Evolutionary conservation across 35 echinoderm and acorn worm species (phyloP).

Genomic region (Patiria miniata): DNA sequence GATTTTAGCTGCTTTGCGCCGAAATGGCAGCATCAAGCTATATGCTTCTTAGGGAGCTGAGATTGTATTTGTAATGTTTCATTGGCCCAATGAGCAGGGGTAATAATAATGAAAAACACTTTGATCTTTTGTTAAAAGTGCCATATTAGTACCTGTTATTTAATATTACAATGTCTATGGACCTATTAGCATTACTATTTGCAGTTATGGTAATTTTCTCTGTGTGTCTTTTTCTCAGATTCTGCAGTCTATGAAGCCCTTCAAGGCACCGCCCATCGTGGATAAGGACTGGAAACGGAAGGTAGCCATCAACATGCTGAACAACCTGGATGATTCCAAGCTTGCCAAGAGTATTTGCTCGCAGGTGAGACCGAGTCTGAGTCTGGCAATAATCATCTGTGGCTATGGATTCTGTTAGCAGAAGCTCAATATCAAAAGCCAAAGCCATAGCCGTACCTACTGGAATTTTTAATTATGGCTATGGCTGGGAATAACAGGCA

Average conservation of each 20-base stretch:
- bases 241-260: slow-evolving; percentile 89
- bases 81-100: no score
- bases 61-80: no score
- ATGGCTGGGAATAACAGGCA: no score
- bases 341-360: slow-evolving; percentile 96
- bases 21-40: no score
- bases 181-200: no score
- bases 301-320: slow-evolving; percentile 86
- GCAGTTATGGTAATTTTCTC: not conserved
- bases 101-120: no score
- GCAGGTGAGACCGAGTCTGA: slow-evolving; percentile 53
- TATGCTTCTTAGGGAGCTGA: no score
- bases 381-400: not conserved
- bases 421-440: not conserved
- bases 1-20: no score
- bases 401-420: not conserved
- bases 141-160: no score
- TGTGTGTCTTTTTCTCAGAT: slow-evolving; percentile 46
- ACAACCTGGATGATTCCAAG: slow-evolving; percentile 92
- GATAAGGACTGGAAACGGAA: slow-evolving; percentile 95
- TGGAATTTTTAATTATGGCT: not conserved
- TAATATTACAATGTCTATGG: no score
- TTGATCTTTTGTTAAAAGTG: no score
- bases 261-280: slow-evolving; percentile 87
- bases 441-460: not conserved